A percentile compares a stretch with the other conserved stretches of the same genome.
These are phyloP conservation scores for Coronaproctus castanopsis DNA, from an alignment of 2,888 invertebrate genomes.

Conservation along the genomic window DNA sequence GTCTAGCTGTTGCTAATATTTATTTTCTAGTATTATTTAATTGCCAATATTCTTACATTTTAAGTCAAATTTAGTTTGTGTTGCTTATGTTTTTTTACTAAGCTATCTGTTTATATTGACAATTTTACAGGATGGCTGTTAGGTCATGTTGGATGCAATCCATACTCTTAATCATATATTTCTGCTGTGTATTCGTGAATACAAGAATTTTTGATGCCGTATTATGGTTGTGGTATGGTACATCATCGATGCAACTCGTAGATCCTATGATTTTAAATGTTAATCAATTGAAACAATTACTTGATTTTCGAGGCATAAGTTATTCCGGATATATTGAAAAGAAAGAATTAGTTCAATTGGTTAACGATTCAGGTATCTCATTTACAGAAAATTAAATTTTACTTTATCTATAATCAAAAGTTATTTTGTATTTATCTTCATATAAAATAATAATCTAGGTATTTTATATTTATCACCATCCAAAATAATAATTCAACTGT, in stretches of 20 bases:
- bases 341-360: conserved; percentile 22
- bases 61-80: too few species aligned
- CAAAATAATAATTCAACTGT: too few species aligned
- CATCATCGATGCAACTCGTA: conserved; percentile 20
- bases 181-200: conserved; percentile 21
- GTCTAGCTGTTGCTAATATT: too few species aligned
- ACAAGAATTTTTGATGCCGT: conserved; percentile 22
- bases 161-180: conserved; percentile 20
- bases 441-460: too few species aligned
- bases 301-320: conserved; percentile 23
- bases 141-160: conserved; percentile 18
- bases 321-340: conserved; percentile 23
- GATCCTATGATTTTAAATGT: conserved; percentile 22
- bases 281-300: conserved; percentile 21
- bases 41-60: too few species aligned
- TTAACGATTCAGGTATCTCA: conserved; percentile 21
- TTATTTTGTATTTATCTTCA: too few species aligned
- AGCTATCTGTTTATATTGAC: too few species aligned
- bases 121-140: conserved; percentile 5
- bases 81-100: too few species aligned
- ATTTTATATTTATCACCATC: too few species aligned
- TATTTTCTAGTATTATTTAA: too few species aligned
- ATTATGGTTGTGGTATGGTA: conserved; percentile 22
- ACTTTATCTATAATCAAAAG: too few species aligned
- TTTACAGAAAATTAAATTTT: neutral